Evolutionary conservation across 2,888 invertebrate genomes (phyloP).

Genomic region (Nomada goodeniana): DNA sequence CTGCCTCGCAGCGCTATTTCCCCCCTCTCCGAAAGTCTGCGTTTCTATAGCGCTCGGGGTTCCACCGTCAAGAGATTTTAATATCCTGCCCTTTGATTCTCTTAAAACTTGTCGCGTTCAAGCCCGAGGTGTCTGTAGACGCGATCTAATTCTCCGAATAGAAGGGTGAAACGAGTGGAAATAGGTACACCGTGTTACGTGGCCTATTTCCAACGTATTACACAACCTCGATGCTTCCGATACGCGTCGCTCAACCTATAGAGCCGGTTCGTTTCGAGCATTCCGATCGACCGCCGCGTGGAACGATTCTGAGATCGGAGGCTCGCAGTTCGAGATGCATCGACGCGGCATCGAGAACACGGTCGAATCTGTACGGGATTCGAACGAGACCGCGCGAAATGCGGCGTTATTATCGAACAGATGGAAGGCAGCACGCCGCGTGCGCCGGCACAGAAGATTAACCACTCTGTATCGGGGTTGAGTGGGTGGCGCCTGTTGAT

Average conservation of each 20-base stretch:
- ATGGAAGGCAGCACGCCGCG: neutral
- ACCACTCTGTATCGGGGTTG: neutral
- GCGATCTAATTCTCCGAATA: slow-evolving; percentile 70
- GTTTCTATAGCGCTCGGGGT: neutral
- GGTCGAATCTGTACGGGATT: slow-evolving; percentile 49
- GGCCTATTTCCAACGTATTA: slow-evolving; percentile 30
- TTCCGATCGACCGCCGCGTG: slow-evolving; percentile 43
- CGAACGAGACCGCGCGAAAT: slow-evolving; percentile 32
- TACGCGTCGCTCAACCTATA: slow-evolving; percentile 5
- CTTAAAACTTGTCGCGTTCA: slow-evolving; percentile 68
- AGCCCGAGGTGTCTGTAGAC: slow-evolving; percentile 58
- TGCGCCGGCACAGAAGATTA: too few species aligned
- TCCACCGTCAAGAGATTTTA: slow-evolving; percentile 67
- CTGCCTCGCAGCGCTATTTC: slow-evolving; percentile 20
- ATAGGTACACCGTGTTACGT: slow-evolving; percentile 57
- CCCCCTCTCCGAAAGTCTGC: slow-evolving; percentile 21
- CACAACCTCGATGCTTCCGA: slow-evolving; percentile 9
- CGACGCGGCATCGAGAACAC: slow-evolving; percentile 25
- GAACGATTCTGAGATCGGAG: slow-evolving; percentile 60
- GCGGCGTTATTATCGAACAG: slow-evolving; percentile 49
- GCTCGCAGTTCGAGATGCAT: slow-evolving; percentile 44
- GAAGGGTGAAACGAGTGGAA: slow-evolving; percentile 51
- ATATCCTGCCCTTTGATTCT: slow-evolving; percentile 73
- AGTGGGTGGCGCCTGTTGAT: neutral
- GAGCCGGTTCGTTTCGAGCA: slow-evolving; percentile 48